phyloP scores from a whole-genome alignment of 2,113 vertebrate genomes.

The Alexandromys fortis region DNA sequence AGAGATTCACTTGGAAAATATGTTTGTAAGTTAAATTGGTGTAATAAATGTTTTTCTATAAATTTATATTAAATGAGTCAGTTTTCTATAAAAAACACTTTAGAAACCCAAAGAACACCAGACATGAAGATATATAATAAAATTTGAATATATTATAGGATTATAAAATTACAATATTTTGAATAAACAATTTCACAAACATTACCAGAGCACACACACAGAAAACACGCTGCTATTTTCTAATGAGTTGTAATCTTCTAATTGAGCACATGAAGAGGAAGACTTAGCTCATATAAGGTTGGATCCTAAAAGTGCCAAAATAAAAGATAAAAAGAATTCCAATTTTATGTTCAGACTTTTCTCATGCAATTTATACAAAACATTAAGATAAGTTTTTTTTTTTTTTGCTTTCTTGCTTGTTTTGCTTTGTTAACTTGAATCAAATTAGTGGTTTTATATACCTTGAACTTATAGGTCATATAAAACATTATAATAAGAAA shows the following conservation, averaged over 20 bases:
- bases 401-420: background rate
- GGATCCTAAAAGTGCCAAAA: conserved; percentile 27
- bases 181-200: background rate
- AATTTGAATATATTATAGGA: conserved; percentile 29
- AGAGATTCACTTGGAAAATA: background rate
- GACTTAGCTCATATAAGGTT: background rate
- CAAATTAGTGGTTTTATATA: background rate
- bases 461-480: background rate
- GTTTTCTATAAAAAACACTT: conserved; percentile 40
- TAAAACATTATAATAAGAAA: background rate
- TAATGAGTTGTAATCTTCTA: conserved; percentile 28
- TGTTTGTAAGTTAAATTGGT: background rate
- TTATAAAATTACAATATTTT: background rate
- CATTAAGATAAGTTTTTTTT: background rate
- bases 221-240: background rate
- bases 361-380: background rate
- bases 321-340: background rate
- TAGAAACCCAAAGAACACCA: background rate
- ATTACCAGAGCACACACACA: background rate
- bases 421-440: background rate
- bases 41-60: conserved; percentile 7
- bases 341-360: background rate
- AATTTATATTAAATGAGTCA: background rate
- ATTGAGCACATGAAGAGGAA: background rate
- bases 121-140: background rate